Evolutionary conservation across 2,797 vertebrate species (phyloP), one percentile per base, ranked within the genome.

Genomic region (Malacoctenus gilli): DNA sequence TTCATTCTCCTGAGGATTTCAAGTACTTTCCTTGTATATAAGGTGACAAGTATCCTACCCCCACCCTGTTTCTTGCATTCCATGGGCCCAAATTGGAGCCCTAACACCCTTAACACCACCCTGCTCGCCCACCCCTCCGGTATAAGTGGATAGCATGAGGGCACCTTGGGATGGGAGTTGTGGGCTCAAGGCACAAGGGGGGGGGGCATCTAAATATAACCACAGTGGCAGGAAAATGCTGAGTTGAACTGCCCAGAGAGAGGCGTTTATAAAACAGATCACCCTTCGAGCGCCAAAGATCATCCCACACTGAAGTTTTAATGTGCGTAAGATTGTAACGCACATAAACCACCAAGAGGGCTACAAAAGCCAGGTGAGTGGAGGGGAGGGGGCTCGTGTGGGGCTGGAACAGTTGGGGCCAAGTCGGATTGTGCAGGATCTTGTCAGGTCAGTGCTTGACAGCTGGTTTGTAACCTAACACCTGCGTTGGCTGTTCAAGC

Each of bases 401-500:
- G 22, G 47, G n/a, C 20, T 21, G 58, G 64, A 44, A 42, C 28
- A 25, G 39, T 41, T 47, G 44, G 19, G 47, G 51, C 31, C 35
- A 25, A 15, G 44, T 61, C 44, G 39, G 47, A 39, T 48, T 71
- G 44, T 63, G 56, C 51, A 8, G 51, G 72, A 59, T 70, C 73
- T 51, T 1, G 49, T 72, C 43, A 44, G 78, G 76, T 75, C 72
- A 70, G 62, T 35, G 50, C 48, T 51, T 5, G 74, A 80, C 87
- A 88, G 85, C 85, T 88, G 88, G 54, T 54, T 53, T 61, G 85
- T 68, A 86, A 90, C 72, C 70, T 47, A 46, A 85, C 68, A 42
- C 83, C 39, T 19, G 9, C 0, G 43, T 20, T 54, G 77, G 68
- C 63, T 23, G 72, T 76, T 23, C 34, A 60, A 79, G 68, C 70